Conservation (phyloP, 2,113 vertebrate species). For the Trogon melanurus region DNA sequence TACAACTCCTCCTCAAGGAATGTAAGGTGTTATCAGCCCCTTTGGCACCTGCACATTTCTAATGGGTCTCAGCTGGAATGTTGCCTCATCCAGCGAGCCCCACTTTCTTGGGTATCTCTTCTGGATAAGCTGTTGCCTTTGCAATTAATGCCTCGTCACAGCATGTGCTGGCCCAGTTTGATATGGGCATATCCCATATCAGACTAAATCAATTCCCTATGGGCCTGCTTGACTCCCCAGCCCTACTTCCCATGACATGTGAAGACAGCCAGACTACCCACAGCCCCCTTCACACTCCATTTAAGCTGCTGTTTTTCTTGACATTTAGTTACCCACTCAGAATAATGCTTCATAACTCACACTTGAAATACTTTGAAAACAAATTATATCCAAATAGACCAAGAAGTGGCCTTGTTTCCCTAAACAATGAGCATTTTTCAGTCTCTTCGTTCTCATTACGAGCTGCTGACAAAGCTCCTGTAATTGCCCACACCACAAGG, state of each 20-base stretch:
- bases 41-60: background rate
- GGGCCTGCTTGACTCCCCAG: background rate
- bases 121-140: background rate
- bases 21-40: background rate
- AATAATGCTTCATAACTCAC: background rate
- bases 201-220: background rate
- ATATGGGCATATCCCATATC: background rate
- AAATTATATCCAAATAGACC: background rate
- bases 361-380: background rate
- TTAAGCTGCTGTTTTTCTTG: background rate
- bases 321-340: background rate
- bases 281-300: background rate
- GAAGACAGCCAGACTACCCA: background rate
- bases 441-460: background rate
- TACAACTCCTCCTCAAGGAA: background rate
- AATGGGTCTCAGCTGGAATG: background rate
- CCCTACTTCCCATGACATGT: background rate
- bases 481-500: background rate
- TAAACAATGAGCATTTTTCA: background rate
- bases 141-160: rapidly evolving
- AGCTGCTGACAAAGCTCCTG: slow-evolving; percentile 1
- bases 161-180: background rate
- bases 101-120: background rate
- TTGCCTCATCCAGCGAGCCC: background rate
- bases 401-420: background rate